These are phyloP conservation scores for Wiebesia pumilae DNA, from an alignment of 1,140 invertebrate species.

Conservation along the genomic window DNA sequence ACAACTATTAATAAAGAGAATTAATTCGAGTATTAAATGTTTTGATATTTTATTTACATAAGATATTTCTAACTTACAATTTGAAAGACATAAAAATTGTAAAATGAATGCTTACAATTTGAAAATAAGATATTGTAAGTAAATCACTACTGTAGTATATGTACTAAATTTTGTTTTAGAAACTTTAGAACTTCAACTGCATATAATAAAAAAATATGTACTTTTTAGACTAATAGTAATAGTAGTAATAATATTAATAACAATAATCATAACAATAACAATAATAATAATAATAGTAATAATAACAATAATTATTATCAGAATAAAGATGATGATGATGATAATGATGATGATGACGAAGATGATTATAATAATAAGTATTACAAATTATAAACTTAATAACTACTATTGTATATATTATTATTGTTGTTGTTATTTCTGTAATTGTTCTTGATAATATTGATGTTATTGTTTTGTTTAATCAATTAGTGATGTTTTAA, in stretches of 20 bases:
- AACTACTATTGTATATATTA: background rate
- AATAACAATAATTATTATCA: background rate
- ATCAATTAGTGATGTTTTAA: constrained; percentile 17
- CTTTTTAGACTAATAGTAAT: constrained; percentile 2
- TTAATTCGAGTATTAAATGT: constrained; percentile 40
- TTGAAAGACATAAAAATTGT: constrained; percentile 43
- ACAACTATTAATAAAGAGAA: background rate
- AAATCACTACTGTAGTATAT: background rate
- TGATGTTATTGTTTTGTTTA: background rate
- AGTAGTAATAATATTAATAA: constrained; percentile 41
- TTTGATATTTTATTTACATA: constrained; percentile 51
- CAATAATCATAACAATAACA: constrained; percentile 1
- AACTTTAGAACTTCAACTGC: constrained; percentile 8
- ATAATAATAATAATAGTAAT: background rate
- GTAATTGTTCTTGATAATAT: background rate
- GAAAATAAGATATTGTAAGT: constrained; percentile 33
- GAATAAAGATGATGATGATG: background rate
- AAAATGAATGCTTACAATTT: constrained; percentile 47
- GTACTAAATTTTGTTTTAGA: constrained; percentile 21
- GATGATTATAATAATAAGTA: background rate
- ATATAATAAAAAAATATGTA: constrained; percentile 27
- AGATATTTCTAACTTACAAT: constrained; percentile 43
- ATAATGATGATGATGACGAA: background rate
- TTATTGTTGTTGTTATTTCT: constrained; percentile 17
- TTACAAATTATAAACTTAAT: background rate